A percentile compares a stretch with the other conserved stretches of the same genome.
phyloP scores from a whole-genome alignment of 2,888 invertebrate species.

The Cosmia pyralina region DNA sequence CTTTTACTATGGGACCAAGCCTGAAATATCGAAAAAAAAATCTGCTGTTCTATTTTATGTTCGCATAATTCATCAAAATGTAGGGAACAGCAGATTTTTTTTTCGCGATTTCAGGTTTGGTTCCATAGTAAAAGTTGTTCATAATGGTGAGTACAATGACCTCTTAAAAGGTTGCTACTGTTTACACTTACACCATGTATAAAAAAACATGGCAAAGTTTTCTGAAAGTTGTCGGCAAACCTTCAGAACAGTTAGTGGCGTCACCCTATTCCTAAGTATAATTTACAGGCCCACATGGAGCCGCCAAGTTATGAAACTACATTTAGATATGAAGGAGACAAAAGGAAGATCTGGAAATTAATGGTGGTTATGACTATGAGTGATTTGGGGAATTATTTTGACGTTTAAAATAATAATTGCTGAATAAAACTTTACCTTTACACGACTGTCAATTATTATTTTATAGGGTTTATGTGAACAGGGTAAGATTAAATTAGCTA shows the following conservation, averaged over 20 bases:
- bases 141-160: too few relatives aligned
- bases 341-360: conserved; percentile 1
- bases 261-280: conserved; percentile 34
- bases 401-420: not conserved
- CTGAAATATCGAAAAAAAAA: too few relatives aligned
- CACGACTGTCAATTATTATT: too few relatives aligned
- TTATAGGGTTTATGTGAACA: not conserved
- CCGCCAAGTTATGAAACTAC: conserved; percentile 42
- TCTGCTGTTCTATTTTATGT: too few relatives aligned
- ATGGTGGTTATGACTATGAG: not conserved
- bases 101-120: too few relatives aligned
- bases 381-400: not conserved
- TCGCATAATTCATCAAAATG: too few relatives aligned
- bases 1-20: too few relatives aligned
- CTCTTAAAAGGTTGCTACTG: too few relatives aligned
- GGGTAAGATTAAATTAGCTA: not conserved
- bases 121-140: too few relatives aligned
- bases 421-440: not conserved
- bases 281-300: conserved; percentile 40
- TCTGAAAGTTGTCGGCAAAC: conserved; percentile 19
- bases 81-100: too few relatives aligned
- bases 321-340: conserved; percentile 2
- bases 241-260: conserved; percentile 29
- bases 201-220: conserved; percentile 13
- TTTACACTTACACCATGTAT: too few relatives aligned